Conservation (phyloP, 2,888 invertebrate species). For the Lepidocyrtoides sp. region DNA sequence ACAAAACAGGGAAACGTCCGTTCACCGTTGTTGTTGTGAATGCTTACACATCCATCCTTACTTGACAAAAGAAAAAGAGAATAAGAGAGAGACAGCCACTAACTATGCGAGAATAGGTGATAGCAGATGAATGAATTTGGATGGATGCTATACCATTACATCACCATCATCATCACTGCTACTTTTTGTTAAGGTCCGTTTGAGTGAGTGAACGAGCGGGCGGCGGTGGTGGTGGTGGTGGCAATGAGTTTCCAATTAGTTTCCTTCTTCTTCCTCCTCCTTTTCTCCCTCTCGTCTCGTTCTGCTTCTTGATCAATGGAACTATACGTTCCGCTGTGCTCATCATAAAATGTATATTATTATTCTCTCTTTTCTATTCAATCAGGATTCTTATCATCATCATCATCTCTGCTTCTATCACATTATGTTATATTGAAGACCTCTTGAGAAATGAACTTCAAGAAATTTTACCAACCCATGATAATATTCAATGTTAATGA, state of each 20-base stretch:
- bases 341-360: slow-evolving; percentile 51
- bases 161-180: background rate
- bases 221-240: background rate
- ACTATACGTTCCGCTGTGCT: slow-evolving; percentile 60
- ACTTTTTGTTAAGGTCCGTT: background rate
- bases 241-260: slow-evolving; percentile 72
- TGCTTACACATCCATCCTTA: background rate
- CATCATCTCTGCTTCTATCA: background rate
- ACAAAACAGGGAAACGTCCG: slow-evolving; percentile 16
- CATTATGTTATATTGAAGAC: background rate
- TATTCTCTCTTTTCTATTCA: slow-evolving; percentile 8
- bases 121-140: background rate
- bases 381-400: slow-evolving; percentile 14
- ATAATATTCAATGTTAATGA: background rate
- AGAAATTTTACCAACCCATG: slow-evolving; percentile 1
- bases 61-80: background rate
- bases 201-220: background rate
- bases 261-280: slow-evolving; percentile 15
- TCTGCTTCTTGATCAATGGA: slow-evolving; percentile 59
- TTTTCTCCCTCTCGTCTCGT: background rate
- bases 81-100: background rate
- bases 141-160: background rate
- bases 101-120: background rate
- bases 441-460: background rate
- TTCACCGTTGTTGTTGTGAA: background rate